Evolutionary conservation across 1,140 invertebrate species (phyloP).

Genomic region (Pomacea maculata): DNA sequence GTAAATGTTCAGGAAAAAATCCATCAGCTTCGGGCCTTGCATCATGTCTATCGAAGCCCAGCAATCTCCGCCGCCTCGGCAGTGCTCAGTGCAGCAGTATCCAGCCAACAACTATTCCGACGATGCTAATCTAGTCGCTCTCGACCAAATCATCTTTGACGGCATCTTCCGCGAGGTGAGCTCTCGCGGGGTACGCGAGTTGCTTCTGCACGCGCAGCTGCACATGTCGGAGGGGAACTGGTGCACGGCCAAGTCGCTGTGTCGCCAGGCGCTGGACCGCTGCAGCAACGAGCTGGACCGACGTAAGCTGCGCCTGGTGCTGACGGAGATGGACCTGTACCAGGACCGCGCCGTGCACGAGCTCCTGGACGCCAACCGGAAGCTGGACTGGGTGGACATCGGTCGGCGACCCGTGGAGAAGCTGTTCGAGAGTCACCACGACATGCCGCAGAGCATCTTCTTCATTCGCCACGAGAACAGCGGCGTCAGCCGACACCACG

Average conservation of each 20-base stretch:
- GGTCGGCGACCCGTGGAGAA: conserved; percentile 24
- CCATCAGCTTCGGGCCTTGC: too few relatives aligned
- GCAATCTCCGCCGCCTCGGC: too few relatives aligned
- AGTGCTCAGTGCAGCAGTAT: too few relatives aligned
- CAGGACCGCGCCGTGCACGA: conserved; percentile 29
- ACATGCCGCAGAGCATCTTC: conserved; percentile 46
- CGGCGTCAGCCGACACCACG: neutral
- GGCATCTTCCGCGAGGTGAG: conserved; percentile 46
- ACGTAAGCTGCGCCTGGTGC: conserved; percentile 32
- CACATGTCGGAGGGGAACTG: conserved; percentile 34
- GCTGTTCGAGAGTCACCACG: conserved; percentile 40
- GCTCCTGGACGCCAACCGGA: conserved; percentile 2
- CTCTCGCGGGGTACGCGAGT: conserved; percentile 26
- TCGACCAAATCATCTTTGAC: conserved; percentile 25
- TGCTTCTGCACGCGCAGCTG: conserved; percentile 34
- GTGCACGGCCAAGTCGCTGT: conserved; percentile 28
- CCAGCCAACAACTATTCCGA: too few relatives aligned
- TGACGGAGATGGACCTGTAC: conserved; percentile 39
- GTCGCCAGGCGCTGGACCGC: conserved; percentile 24
- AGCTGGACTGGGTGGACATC: conserved; percentile 37
- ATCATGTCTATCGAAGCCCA: too few relatives aligned
- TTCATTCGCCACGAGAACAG: conserved; percentile 30
- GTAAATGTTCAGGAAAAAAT: too few relatives aligned
- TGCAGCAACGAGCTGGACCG: conserved; percentile 33
- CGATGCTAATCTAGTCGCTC: too few relatives aligned